Percentiles rank a stretch among this genome's conserved stretches.
Evolutionary conservation across 2,113 vertebrate genomes (phyloP).

Genomic region (Casuarius casuarius): DNA sequence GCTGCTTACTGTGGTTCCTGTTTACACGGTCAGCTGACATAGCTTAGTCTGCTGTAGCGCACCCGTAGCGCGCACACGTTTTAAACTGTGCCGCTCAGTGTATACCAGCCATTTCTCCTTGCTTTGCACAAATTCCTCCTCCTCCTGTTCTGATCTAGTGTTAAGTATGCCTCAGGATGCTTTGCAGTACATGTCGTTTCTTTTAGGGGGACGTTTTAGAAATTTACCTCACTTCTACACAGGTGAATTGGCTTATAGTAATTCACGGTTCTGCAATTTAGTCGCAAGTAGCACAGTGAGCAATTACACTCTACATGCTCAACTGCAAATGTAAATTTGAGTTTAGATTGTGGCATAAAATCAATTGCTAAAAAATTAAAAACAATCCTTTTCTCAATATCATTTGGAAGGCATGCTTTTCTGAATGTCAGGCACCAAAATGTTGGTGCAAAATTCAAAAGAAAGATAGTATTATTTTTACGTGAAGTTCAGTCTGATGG

Average conservation of each 20-base stretch:
- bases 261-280: background rate
- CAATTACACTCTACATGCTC: accelerated
- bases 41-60: background rate
- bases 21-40: conserved; percentile 36
- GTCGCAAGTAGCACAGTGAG: background rate
- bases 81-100: background rate
- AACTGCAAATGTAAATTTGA: background rate
- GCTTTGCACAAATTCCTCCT: background rate
- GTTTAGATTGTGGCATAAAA: background rate
- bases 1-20: conserved; percentile 41
- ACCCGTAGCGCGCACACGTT: background rate
- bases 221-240: background rate
- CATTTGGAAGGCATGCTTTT: background rate
- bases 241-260: background rate
- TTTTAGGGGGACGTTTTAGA: background rate
- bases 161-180: background rate
- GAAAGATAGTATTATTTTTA: background rate
- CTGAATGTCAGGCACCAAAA: background rate
- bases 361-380: background rate
- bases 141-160: background rate
- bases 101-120: accelerated
- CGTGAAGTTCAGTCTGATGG: background rate
- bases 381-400: background rate
- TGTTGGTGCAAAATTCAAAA: background rate
- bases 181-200: background rate